phyloP scores from a whole-genome alignment of 2,888 invertebrate genomes.

The Cryptophagus acutangulus region DNA sequence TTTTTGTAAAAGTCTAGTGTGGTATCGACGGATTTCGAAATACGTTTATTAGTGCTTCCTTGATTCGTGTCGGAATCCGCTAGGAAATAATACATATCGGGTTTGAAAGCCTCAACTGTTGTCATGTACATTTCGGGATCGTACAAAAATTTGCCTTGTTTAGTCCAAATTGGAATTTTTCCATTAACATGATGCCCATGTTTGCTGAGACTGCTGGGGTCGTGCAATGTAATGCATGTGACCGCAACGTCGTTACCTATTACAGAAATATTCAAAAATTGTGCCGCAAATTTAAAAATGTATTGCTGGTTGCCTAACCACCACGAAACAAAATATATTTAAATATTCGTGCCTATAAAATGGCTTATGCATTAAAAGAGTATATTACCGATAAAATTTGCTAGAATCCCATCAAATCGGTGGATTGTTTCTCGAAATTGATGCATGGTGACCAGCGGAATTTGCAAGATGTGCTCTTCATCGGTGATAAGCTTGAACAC shows the following conservation, averaged over 20 bases:
- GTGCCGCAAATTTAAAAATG: too few relatives aligned
- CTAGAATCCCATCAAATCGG: slow-evolving; percentile 60
- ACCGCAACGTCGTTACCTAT: slow-evolving; percentile 53
- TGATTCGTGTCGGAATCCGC: slow-evolving; percentile 72
- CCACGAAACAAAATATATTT: too few relatives aligned
- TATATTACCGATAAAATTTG: slow-evolving; percentile 57
- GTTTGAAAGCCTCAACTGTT: slow-evolving; percentile 68
- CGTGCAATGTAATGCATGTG: slow-evolving; percentile 59
- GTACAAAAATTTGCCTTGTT: slow-evolving; percentile 67
- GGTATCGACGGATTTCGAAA: slow-evolving; percentile 65
- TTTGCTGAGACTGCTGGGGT: slow-evolving; percentile 63
- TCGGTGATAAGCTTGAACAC: slow-evolving; percentile 62
- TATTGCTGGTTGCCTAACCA: too few relatives aligned
- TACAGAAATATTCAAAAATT: slow-evolving; percentile 6
- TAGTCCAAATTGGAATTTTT: slow-evolving; percentile 72
- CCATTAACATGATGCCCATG: slow-evolving; percentile 67
- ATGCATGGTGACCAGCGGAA: slow-evolving; percentile 66
- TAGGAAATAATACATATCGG: slow-evolving; percentile 76
- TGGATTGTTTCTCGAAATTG: slow-evolving; percentile 57
- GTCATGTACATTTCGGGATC: slow-evolving; percentile 68
- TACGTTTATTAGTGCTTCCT: slow-evolving; percentile 64
- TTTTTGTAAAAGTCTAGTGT: slow-evolving; percentile 62
- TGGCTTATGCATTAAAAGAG: not conserved
- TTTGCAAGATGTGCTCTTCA: slow-evolving; percentile 61
- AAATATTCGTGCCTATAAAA: not conserved